Conservation (phyloP, 2,888 invertebrate species). For the Crematogaster levior region DNA sequence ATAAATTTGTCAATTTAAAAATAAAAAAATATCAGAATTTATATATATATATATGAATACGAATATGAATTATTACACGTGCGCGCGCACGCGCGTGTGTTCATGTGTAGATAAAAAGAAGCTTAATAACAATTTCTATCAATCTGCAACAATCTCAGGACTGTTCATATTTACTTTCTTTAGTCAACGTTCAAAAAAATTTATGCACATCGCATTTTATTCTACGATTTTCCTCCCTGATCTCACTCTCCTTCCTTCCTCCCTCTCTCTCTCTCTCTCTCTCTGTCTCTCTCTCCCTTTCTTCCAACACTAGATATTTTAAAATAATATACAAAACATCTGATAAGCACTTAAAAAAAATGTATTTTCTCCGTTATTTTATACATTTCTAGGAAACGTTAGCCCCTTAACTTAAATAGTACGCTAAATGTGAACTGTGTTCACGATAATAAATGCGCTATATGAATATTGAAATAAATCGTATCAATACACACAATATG, state of each 20-base stretch:
- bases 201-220: not conserved
- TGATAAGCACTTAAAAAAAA: not conserved
- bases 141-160: no score
- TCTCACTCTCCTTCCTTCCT: not conserved
- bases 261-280: not conserved
- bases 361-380: slow-evolving; percentile 12
- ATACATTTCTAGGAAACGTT: not conserved
- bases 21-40: not conserved
- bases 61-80: no score
- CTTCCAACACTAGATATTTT: not conserved
- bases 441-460: not conserved
- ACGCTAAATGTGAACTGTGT: not conserved
- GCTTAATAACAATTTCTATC: slow-evolving; percentile 6
- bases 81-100: no score
- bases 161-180: not conserved
- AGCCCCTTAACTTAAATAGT: not conserved
- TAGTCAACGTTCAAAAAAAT: not conserved
- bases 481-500: not conserved
- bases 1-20: not conserved
- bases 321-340: not conserved
- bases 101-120: not conserved
- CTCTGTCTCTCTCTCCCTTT: not conserved
- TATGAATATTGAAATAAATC: not conserved
- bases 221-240: not conserved
- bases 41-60: no score